These are phyloP conservation scores for Griposia aprilina DNA, from an alignment of 2,888 invertebrate species.

Conservation along the genomic window DNA sequence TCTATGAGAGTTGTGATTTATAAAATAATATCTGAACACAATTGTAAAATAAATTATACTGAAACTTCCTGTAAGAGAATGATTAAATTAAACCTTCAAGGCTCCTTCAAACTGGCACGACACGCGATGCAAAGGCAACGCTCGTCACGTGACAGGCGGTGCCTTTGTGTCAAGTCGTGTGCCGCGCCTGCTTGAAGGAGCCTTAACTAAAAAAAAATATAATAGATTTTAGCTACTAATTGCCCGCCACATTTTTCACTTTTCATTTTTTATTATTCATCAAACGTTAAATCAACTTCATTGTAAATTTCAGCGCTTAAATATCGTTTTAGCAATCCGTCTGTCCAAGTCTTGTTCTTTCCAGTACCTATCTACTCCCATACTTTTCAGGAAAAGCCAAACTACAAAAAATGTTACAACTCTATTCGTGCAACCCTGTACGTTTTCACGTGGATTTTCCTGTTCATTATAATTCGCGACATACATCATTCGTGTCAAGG, in stretches of 20 bases:
- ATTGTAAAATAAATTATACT: neutral
- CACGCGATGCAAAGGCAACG: too few species aligned
- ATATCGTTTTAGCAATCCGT: neutral
- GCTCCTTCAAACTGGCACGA: too few species aligned
- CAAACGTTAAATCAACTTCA: neutral
- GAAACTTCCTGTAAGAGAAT: neutral
- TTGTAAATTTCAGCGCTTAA: neutral
- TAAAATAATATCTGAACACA: neutral
- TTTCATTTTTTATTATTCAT: neutral
- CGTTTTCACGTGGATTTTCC: conserved; percentile 48
- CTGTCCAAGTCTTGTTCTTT: neutral
- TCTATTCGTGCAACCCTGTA: conserved; percentile 47
- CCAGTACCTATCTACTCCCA: too few species aligned
- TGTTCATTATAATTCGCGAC: conserved; percentile 49
- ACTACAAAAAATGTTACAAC: conserved; percentile 13
- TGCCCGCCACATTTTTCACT: too few species aligned
- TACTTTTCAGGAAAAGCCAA: neutral
- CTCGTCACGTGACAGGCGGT: too few species aligned
- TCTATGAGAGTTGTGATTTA: neutral
- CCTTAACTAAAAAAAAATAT: neutral
- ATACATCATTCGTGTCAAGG: conserved; percentile 59
- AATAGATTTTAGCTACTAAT: neutral
- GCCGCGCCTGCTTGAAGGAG: too few species aligned
- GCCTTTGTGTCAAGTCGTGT: too few species aligned
- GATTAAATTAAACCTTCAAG: neutral